Conservation (phyloP, 2,113 vertebrate species). For the Panurus biarmicus region DNA sequence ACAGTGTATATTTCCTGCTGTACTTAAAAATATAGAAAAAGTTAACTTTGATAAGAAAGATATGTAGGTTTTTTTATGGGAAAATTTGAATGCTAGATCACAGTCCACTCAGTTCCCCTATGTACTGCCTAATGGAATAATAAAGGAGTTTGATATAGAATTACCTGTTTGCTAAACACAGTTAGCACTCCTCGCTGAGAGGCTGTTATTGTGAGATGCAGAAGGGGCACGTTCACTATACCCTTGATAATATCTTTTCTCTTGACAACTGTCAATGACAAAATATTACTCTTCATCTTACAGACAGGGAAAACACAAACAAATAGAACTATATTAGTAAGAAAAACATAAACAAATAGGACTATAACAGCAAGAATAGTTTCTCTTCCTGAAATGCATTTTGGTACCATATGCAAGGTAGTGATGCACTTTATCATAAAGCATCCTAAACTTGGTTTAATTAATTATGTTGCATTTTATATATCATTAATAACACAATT, state of each 20-base stretch:
- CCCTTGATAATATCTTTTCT: conserved; percentile 65
- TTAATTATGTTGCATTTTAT: not conserved
- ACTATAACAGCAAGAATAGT: not conserved
- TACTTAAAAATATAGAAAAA: not conserved
- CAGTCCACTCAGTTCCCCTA: not conserved
- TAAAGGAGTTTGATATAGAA: not conserved
- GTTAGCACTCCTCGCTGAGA: conserved; percentile 70
- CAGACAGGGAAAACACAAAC: not conserved
- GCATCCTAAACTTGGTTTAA: not conserved
- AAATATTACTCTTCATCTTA: not conserved
- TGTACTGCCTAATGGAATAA: not conserved
- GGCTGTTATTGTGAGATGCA: conserved; percentile 65
- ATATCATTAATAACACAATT: not conserved
- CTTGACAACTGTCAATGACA: conserved; percentile 63
- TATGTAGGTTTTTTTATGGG: not conserved
- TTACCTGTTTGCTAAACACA: conserved; percentile 71
- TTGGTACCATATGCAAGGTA: not conserved
- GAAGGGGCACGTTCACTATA: conserved; percentile 64
- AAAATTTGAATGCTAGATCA: not conserved
- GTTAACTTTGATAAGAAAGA: not conserved
- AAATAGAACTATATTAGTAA: not conserved
- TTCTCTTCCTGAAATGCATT: not conserved
- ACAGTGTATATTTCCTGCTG: not conserved
- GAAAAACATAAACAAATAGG: not conserved
- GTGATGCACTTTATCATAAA: not conserved